A percentile compares a stretch with the other conserved stretches of the same genome.
These are phyloP conservation scores for Drosophila cyrtoloma DNA, from an alignment of 2,888 invertebrate genomes.

Conservation along the genomic window DNA sequence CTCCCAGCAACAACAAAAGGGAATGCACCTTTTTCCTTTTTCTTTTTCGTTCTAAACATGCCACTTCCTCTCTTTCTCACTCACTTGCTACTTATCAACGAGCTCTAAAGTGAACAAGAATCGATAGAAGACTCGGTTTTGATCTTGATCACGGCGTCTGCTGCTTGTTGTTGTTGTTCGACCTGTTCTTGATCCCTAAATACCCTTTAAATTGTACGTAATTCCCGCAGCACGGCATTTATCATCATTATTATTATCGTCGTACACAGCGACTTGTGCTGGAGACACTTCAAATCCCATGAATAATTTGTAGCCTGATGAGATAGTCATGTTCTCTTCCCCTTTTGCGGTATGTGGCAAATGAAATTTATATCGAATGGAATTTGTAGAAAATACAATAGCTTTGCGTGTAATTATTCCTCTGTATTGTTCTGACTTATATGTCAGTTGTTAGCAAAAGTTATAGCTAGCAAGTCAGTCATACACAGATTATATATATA, in stretches of 20 bases:
- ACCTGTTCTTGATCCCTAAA: slow-evolving; percentile 64
- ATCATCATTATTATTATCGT: slow-evolving; percentile 67
- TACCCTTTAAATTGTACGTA: slow-evolving; percentile 77
- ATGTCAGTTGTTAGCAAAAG: background rate
- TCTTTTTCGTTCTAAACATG: slow-evolving; percentile 42
- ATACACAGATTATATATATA: background rate
- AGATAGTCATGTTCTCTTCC: slow-evolving; percentile 31
- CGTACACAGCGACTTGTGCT: slow-evolving; percentile 18
- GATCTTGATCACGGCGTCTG: slow-evolving; percentile 53
- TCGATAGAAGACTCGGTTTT: slow-evolving; percentile 33
- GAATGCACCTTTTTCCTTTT: slow-evolving; percentile 54
- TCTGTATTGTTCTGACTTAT: background rate
- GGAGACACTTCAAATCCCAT: slow-evolving; percentile 40
- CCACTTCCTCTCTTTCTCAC: slow-evolving; percentile 6
- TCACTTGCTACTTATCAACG: slow-evolving; percentile 11
- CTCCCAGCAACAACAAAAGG: slow-evolving; percentile 66
- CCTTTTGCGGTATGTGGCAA: slow-evolving; percentile 13
- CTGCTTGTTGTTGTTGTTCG: slow-evolving; percentile 13
- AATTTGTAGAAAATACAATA: background rate
- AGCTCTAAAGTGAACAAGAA: slow-evolving; percentile 31
- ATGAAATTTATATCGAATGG: slow-evolving; percentile 10
- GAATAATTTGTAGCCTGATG: slow-evolving; percentile 50
- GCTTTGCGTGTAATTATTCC: background rate
- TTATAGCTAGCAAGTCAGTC: background rate
- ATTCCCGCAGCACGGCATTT: slow-evolving; percentile 63